phyloP scores from a whole-genome alignment of 2,888 invertebrate species.

The Aplocera efformata region DNA sequence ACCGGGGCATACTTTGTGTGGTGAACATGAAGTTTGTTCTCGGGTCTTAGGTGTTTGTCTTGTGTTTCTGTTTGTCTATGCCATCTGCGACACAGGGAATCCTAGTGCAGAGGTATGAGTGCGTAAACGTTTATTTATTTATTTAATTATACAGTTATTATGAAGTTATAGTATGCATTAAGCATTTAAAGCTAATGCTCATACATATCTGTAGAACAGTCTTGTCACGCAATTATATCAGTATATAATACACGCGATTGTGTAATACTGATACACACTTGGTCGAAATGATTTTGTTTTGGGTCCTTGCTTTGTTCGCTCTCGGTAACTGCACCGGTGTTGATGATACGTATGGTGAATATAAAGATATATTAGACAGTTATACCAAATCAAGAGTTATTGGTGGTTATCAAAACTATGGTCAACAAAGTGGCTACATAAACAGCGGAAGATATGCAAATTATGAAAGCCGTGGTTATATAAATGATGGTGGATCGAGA shows the following conservation, averaged over 20 bases:
- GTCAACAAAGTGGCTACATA: neutral
- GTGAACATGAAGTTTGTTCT: too few species aligned
- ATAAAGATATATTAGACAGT: constrained; percentile 1
- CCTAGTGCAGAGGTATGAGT: too few species aligned
- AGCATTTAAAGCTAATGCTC: too few species aligned
- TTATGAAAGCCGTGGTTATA: neutral
- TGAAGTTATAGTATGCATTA: too few species aligned
- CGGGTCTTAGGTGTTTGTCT: too few species aligned
- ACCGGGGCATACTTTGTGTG: too few species aligned
- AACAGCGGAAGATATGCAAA: too few species aligned
- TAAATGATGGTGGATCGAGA: neutral
- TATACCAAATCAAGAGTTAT: neutral
- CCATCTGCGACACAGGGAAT: too few species aligned
- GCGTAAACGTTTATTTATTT: too few species aligned
- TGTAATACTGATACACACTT: neutral
- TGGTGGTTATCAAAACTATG: neutral
- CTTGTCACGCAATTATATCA: constrained; percentile 3
- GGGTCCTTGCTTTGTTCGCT: constrained; percentile 5
- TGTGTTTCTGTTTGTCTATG: too few species aligned
- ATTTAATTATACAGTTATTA: too few species aligned
- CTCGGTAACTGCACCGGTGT: constrained; percentile 1
- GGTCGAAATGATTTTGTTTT: constrained; percentile 9
- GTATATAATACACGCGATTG: constrained; percentile 3
- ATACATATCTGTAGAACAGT: too few species aligned
- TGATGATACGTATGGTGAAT: neutral